These are phyloP conservation scores for Drosophila differens DNA, from an alignment of 2,888 invertebrate species.

Conservation along the genomic window DNA sequence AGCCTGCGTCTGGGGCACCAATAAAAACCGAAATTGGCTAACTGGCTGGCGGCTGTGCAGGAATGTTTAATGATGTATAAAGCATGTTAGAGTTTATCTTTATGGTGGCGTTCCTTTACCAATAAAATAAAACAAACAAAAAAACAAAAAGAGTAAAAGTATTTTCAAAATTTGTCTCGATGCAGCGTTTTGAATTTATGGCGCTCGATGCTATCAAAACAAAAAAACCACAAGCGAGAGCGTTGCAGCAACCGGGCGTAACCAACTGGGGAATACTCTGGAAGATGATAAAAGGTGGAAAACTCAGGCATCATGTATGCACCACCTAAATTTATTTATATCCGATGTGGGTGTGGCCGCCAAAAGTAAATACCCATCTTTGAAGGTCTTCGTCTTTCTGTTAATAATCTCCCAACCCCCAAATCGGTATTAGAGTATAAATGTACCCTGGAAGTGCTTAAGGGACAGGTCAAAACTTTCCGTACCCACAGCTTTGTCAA, in stretches of 20 bases:
- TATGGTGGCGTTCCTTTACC: slow-evolving; percentile 78
- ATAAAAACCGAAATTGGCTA: slow-evolving; percentile 47
- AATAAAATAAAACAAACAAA: slow-evolving; percentile 35
- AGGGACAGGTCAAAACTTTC: not conserved
- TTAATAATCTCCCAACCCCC: not conserved
- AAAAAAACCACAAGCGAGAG: not conserved
- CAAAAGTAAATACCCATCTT: no score
- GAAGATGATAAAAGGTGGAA: not conserved
- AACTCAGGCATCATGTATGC: not conserved
- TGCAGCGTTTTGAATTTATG: slow-evolving; percentile 72
- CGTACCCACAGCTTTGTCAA: not conserved
- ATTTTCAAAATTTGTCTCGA: slow-evolving; percentile 78
- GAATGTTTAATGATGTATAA: slow-evolving; percentile 83
- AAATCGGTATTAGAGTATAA: not conserved
- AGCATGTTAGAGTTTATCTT: slow-evolving; percentile 83
- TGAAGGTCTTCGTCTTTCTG: not conserved
- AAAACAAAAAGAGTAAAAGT: slow-evolving; percentile 51
- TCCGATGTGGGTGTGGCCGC: not conserved
- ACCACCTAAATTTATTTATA: not conserved
- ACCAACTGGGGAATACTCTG: not conserved
- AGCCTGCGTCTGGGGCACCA: slow-evolving; percentile 38
- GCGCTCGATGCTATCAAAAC: slow-evolving; percentile 74
- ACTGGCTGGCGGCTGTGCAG: slow-evolving; percentile 75
- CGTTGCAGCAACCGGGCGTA: not conserved
- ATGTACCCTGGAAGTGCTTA: not conserved